A percentile compares a stretch with the other conserved stretches of the same genome.
Conservation (phyloP, 2,797 vertebrate species). For the Tenualosa thibaudeaui region DNA sequence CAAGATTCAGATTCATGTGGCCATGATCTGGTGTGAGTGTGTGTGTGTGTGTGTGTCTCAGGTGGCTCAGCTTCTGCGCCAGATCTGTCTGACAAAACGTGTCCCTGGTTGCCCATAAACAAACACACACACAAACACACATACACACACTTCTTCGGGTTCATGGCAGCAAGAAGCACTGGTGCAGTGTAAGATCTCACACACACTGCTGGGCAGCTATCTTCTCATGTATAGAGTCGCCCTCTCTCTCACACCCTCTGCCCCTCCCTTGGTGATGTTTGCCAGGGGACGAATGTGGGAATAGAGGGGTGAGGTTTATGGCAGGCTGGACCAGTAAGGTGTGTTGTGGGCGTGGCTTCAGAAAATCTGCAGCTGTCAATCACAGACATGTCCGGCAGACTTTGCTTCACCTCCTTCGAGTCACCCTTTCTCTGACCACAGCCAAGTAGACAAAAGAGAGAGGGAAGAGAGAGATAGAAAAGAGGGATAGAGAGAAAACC, state of each 20-base stretch:
- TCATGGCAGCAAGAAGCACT: not conserved
- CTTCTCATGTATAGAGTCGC: not conserved
- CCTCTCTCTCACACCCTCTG: not conserved
- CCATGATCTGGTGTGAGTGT: not conserved
- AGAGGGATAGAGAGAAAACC: not conserved
- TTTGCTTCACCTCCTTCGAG: not conserved
- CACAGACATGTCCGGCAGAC: not conserved
- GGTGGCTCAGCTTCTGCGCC: not conserved
- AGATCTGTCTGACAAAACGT: not conserved
- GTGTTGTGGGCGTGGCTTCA: not conserved
- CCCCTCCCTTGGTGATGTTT: not conserved
- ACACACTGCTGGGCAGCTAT: not conserved
- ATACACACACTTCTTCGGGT: not conserved
- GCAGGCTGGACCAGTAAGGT: too few species aligned
- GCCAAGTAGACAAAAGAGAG: not conserved
- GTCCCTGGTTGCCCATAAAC: not conserved
- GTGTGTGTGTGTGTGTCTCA: conserved; percentile 4
- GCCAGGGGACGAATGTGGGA: too few species aligned
- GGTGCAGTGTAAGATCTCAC: not conserved
- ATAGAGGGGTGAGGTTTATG: too few species aligned
- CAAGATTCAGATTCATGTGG: not conserved
- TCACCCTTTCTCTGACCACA: not conserved
- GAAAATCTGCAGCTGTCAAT: not conserved
- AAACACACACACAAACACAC: not conserved
- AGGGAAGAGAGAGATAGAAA: not conserved